phyloP scores from a whole-genome alignment of 2,113 vertebrate genomes.

The Caloenas nicobarica region DNA sequence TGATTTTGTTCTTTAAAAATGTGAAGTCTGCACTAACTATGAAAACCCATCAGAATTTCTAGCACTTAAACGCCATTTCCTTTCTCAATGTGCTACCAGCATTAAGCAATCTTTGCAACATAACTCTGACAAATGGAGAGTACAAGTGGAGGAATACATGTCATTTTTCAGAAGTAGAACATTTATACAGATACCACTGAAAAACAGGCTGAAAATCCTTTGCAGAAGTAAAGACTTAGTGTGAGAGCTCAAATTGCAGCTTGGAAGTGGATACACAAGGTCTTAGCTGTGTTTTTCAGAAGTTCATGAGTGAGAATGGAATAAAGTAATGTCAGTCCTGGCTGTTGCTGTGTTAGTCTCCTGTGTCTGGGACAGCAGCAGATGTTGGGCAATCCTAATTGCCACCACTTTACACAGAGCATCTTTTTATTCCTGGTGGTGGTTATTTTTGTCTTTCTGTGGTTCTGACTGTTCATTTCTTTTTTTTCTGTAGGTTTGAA shows the following conservation, averaged over 20 bases:
- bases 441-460: neutral
- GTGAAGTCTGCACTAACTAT: slow-evolving; percentile 45
- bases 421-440: neutral
- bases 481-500: slow-evolving; percentile 81
- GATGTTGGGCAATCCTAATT: neutral
- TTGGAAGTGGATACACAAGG: neutral
- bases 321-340: neutral
- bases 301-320: neutral
- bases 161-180: neutral
- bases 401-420: neutral
- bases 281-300: neutral
- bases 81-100: neutral
- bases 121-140: neutral
- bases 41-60: slow-evolving; percentile 51
- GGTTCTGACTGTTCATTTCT: slow-evolving; percentile 50
- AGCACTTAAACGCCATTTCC: slow-evolving; percentile 44
- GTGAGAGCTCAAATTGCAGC: neutral
- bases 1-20: slow-evolving; percentile 60
- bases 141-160: neutral
- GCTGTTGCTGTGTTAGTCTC: neutral
- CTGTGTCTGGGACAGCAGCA: neutral
- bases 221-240: slow-evolving; percentile 18
- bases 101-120: neutral
- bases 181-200: neutral
- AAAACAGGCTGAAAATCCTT: neutral